phyloP scores from a whole-genome alignment of 2,888 invertebrate species.

The Idaea aversata region DNA sequence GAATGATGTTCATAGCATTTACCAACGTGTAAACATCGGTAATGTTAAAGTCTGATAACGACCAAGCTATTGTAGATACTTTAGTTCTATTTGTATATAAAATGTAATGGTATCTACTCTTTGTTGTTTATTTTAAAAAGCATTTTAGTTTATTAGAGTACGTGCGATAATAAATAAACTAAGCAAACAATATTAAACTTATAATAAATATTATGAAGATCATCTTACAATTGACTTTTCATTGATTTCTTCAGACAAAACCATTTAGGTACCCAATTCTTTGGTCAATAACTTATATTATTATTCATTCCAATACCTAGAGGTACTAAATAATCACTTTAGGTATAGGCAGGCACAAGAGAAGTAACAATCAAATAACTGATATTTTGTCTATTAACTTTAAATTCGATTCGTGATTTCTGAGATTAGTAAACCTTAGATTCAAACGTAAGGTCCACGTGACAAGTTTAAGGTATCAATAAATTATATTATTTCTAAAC shows the following conservation, averaged over 20 bases:
- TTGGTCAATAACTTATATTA: too few relatives aligned
- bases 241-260: conserved; percentile 31
- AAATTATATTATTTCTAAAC: too few relatives aligned
- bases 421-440: too few relatives aligned
- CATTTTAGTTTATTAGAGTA: conserved; percentile 67
- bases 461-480: too few relatives aligned
- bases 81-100: conserved; percentile 68
- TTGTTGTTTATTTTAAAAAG: conserved; percentile 65
- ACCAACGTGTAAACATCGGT: conserved; percentile 35
- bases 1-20: conserved; percentile 49
- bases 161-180: conserved; percentile 53
- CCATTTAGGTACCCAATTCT: conserved; percentile 3
- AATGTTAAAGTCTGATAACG: conserved; percentile 75
- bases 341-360: too few relatives aligned
- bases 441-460: too few relatives aligned
- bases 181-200: conserved; percentile 54
- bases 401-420: too few relatives aligned
- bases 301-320: too few relatives aligned
- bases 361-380: too few relatives aligned
- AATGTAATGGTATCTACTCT: conserved; percentile 56
- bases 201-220: conserved; percentile 66
- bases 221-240: conserved; percentile 45
- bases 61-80: conserved; percentile 74
- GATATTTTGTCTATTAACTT: too few relatives aligned
- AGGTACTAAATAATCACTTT: too few relatives aligned